Conservation (phyloP, 2,113 vertebrate species). For the Panurus biarmicus region DNA sequence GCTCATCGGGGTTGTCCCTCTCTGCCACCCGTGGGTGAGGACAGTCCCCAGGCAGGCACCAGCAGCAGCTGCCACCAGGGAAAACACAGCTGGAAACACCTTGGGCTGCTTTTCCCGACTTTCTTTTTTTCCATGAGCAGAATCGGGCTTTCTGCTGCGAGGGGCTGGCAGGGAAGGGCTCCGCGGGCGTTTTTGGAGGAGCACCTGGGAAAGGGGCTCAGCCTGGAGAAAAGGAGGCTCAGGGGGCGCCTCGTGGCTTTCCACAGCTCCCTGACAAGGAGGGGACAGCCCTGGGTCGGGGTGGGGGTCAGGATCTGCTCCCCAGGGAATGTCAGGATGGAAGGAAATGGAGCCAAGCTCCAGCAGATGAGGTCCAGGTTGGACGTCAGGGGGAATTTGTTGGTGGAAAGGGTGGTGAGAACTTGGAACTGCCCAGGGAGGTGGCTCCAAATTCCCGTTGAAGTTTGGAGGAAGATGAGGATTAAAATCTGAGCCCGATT, state of each 20-base stretch:
- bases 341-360: background rate
- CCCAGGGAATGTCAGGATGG: background rate
- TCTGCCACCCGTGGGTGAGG: background rate
- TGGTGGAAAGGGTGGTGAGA: rapidly evolving
- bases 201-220: background rate
- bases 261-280: background rate
- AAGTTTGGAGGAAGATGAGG: too few relatives aligned
- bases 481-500: background rate
- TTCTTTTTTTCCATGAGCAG: background rate
- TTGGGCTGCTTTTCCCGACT: background rate
- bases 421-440: background rate
- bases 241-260: background rate
- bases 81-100: background rate
- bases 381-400: background rate
- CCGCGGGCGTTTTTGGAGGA: background rate
- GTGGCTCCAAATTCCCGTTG: background rate
- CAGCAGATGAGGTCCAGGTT: background rate
- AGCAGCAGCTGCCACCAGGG: background rate
- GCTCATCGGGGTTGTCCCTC: background rate
- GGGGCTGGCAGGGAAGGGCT: background rate
- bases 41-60: background rate
- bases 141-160: background rate
- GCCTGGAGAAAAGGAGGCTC: background rate
- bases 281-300: background rate
- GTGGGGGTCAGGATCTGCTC: too few relatives aligned